A percentile compares a stretch with the other conserved stretches of the same genome.
phyloP scores from a whole-genome alignment of 2,113 vertebrate species.

The Amblyopsis rosae region DNA sequence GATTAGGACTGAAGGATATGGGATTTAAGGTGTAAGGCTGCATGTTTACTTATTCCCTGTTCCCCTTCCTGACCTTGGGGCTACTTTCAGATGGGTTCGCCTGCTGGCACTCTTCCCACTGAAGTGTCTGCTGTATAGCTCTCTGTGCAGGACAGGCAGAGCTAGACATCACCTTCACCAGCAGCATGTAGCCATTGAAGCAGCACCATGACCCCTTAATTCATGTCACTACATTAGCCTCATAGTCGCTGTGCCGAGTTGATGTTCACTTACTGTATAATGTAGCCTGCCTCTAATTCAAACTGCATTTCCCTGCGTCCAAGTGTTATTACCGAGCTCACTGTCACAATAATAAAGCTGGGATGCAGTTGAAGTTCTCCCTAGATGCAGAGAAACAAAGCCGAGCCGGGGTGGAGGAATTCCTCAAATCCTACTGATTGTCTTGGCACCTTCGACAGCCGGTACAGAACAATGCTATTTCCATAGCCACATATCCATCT shows the following conservation, averaged over 20 bases:
- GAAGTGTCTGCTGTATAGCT: too few relatives aligned
- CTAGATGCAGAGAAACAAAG: constrained; percentile 39
- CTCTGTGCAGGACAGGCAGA: too few relatives aligned
- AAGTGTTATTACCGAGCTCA: constrained; percentile 67
- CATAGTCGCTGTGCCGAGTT: constrained; percentile 43
- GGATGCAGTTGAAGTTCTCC: constrained; percentile 62
- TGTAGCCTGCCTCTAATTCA: constrained; percentile 40
- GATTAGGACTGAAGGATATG: neutral
- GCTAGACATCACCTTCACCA: too few relatives aligned
- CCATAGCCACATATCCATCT: constrained; percentile 57
- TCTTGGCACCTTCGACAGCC: constrained; percentile 61
- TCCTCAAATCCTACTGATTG: constrained; percentile 62
- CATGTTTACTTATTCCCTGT: neutral
- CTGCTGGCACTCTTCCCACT: too few relatives aligned
- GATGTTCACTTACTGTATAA: constrained; percentile 47
- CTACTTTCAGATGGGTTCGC: too few relatives aligned
- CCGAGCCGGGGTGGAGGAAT: constrained; percentile 49
- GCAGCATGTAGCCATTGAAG: constrained; percentile 22
- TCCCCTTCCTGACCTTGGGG: too few relatives aligned
- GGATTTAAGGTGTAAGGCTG: constrained; percentile 8
- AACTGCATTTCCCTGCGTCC: constrained; percentile 44
- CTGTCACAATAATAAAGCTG: constrained; percentile 61
- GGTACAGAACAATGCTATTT: constrained; percentile 51
- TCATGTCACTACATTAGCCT: constrained; percentile 51
- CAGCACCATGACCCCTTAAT: constrained; percentile 31